Evolutionary conservation across 1,140 invertebrate species (phyloP), one percentile per base, ranked within the genome.

Genomic region (Drosophila pallidifrons): DNA sequence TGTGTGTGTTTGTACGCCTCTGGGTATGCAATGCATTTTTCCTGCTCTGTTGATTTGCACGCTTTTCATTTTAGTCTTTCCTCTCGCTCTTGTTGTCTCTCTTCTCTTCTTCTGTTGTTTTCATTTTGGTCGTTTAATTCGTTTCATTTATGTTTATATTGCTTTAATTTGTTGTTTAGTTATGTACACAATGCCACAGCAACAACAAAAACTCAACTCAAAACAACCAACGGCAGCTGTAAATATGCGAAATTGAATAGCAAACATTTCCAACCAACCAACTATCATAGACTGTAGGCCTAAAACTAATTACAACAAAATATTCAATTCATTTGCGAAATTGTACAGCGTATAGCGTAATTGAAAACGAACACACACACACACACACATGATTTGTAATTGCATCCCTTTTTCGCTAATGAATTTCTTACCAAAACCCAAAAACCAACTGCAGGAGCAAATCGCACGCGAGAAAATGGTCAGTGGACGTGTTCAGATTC

Each of bases 401-500:
- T 38, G 8, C 28, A 35, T 30, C 52, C 52, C 35, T 35, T 8
- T 25, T 15, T 16, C 2, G 25, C 54, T 49, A 67, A 57, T 41
- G 8, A 47, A 65, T 77, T 54, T 77, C 55, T 69, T 38, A 32
- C 30, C 3, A 25, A 25, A 32, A 32, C 30, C 30, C 61, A 28
- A 54, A 13, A 38, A 38, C 35, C 8, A 82, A 79, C 71, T 65
- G 49, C 70, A 96, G 94, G 96, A 97, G 91, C 95, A 96, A 94
- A 93, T 96, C 55, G 95, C 95, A 3, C 95, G 96, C 35, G 96
- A 97, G 91, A 94, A 95, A 66, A 94, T 95, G 79, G 95, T 97
- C 64, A 95, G 94, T 30, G 96, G 96, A 15, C 94, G 97, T 15
- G 94, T 97, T 16, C 97, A 97, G 93, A 94, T 98, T 70, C 96